Percentiles rank a stretch among this genome's conserved stretches.
phyloP scores from a whole-genome alignment of 2,888 invertebrate genomes.

The Pherbina coryleti region DNA sequence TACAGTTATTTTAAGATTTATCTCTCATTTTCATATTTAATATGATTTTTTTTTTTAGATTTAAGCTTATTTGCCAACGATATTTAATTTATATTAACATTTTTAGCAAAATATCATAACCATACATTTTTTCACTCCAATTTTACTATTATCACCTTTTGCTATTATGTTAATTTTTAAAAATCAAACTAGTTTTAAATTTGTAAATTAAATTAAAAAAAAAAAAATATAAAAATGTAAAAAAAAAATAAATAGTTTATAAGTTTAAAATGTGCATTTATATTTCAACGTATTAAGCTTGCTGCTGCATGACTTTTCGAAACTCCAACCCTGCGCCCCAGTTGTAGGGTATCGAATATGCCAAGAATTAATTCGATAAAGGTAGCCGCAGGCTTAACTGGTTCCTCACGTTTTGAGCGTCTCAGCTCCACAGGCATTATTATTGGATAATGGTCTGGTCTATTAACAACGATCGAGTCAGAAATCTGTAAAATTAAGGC shows the following conservation, averaged over 20 bases:
- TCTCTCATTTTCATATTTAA: constrained; percentile 9
- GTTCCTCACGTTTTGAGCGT: background rate
- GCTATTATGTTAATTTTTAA: constrained; percentile 14
- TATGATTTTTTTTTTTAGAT: constrained; percentile 29
- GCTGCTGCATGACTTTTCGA: background rate
- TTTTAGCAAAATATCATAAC: constrained; percentile 27
- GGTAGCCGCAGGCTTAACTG: constrained; percentile 6
- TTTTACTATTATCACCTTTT: constrained; percentile 22
- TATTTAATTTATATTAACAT: constrained; percentile 31
- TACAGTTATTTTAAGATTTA: constrained; percentile 2
- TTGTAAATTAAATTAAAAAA: constrained; percentile 21
- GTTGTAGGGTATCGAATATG: constrained; percentile 50
- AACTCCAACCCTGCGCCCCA: constrained; percentile 4
- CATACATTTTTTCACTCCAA: constrained; percentile 3
- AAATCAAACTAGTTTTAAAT: constrained; percentile 19
- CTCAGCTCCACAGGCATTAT: background rate
- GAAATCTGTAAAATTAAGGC: background rate
- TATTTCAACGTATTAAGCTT: background rate
- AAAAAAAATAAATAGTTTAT: constrained; percentile 30
- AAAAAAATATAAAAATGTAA: background rate
- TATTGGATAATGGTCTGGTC: background rate
- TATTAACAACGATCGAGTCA: background rate
- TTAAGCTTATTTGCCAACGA: constrained; percentile 15
- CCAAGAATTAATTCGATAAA: constrained; percentile 52
- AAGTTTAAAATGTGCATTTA: background rate